phyloP scores from a whole-genome alignment of 2,797 vertebrate species.

The Leucoraja ocellata region DNA sequence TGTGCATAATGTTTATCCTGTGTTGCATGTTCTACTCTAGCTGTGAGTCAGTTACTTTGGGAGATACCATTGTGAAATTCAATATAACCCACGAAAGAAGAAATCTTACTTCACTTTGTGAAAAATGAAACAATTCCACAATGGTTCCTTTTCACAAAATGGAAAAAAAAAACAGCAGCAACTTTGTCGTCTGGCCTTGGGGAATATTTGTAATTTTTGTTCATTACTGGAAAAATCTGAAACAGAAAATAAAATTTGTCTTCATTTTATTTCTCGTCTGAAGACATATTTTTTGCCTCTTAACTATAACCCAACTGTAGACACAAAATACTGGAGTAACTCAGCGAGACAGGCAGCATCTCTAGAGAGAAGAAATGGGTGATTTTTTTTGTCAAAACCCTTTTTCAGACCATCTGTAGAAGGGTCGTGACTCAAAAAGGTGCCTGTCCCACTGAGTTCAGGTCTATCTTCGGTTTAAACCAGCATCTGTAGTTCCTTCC shows the following conservation, averaged over 20 bases:
- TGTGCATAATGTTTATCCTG: not conserved
- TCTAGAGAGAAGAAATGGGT: too few species aligned
- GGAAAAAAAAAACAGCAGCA: not conserved
- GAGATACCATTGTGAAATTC: constrained; percentile 4
- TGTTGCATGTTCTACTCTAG: not conserved
- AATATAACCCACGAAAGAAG: not conserved
- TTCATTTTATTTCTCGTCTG: not conserved
- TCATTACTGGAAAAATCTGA: not conserved
- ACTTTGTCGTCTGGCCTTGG: not conserved
- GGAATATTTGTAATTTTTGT: not conserved
- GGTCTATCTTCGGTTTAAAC: too few species aligned
- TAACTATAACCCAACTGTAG: not conserved
- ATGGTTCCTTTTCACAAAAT: not conserved
- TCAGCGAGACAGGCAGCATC: too few species aligned
- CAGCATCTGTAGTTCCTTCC: too few species aligned
- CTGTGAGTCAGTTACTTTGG: not conserved
- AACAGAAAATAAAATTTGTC: not conserved
- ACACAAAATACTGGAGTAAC: too few species aligned
- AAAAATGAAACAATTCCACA: not conserved
- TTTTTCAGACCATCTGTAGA: too few species aligned
- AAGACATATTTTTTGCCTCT: not conserved
- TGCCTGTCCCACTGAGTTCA: too few species aligned
- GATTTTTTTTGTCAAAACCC: too few species aligned
- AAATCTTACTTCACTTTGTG: not conserved
- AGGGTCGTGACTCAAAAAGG: too few species aligned